Conservation (phyloP, 2,113 vertebrate species). For the Mirounga angustirostris region DNA sequence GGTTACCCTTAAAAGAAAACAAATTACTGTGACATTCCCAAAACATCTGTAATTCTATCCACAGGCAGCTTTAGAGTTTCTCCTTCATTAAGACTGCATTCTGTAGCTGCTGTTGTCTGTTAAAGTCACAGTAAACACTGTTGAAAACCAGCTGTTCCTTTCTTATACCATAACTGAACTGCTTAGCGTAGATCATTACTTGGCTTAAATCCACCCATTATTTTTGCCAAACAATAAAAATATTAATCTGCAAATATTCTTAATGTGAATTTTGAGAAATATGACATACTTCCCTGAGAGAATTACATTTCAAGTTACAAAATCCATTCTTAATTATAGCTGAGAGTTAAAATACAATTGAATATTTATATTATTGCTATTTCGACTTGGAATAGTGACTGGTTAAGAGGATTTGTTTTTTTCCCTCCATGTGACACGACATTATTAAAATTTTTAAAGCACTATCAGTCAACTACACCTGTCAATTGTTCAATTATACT, state of each 20-base stretch:
- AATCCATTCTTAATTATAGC: conserved; percentile 1
- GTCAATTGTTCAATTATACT: not conserved
- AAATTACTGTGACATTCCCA: conserved; percentile 79
- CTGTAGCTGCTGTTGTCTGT: conserved; percentile 77
- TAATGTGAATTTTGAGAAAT: conserved; percentile 22
- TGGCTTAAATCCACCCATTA: conserved; percentile 61
- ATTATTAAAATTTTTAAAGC: conserved; percentile 51
- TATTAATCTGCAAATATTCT: conserved; percentile 56
- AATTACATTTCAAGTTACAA: conserved; percentile 11
- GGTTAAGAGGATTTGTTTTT: not conserved
- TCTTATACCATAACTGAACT: conserved; percentile 61
- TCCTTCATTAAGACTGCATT: conserved; percentile 81
- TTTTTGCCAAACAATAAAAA: conserved; percentile 63
- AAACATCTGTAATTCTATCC: conserved; percentile 84
- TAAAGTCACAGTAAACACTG: conserved; percentile 81
- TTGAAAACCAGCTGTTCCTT: conserved; percentile 83
- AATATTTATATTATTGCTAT: not conserved
- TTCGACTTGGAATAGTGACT: not conserved
- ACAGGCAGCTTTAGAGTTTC: conserved; percentile 71
- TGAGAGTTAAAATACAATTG: not conserved
- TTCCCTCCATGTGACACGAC: not conserved
- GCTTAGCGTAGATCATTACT: conserved; percentile 68
- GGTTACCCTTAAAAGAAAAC: conserved; percentile 79
- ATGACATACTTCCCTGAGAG: not conserved
- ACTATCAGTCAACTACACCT: not conserved